Base-by-base conservation (phyloP, 2,113 vertebrate species). In the Coturnix japonica region DNA sequence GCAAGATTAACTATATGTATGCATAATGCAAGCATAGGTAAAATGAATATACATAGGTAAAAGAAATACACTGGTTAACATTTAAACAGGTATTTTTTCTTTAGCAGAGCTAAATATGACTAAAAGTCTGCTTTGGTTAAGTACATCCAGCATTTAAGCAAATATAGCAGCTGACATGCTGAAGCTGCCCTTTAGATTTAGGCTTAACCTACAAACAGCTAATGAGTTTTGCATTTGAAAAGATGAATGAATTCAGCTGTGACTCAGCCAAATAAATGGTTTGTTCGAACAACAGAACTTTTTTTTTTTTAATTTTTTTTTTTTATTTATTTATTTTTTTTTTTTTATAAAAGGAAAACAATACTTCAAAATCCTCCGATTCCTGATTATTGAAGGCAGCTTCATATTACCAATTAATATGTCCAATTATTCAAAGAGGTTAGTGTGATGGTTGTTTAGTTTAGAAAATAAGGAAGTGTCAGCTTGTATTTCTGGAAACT, bases 251-350 rank as follows among this genome's bases (percentile, higher is more conserved):
- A 37, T 37, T 37, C 37, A 37, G 37, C 37, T 37, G 19, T 37
- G 3, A 37, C 9, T 33, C 23, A 37, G 13, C 33, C 39, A 70
- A 65, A 64, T 8, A 73, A 64, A 44, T 23, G 64, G 12, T 78
- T 35, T 61, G 26, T 1, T 53, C 7, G 25, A 37, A 5, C 14
- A 56, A 35, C 17, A 56, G 26, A 39, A 0, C 0, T 37, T 39
- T n/a, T 3, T 67, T 56, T 11, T 13, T 39, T 39, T 39, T 39
- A n/a, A 43, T 43, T 43, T 13, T 11, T 43, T 5, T 10, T 43
- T 47, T 19, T 20, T 4, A 43, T 19, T 20, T 4, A 6, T 39
- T 63, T 3, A 33, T 56, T 10, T 25, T 49, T 53, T 54, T 31
- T 33, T 23, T 28, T 5, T 28, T 26, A 49, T 30, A 72, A 73